Percentiles rank a stretch among this genome's conserved stretches.
Conservation (phyloP, 2,797 vertebrate species). For the Myotis planiceps region DNA sequence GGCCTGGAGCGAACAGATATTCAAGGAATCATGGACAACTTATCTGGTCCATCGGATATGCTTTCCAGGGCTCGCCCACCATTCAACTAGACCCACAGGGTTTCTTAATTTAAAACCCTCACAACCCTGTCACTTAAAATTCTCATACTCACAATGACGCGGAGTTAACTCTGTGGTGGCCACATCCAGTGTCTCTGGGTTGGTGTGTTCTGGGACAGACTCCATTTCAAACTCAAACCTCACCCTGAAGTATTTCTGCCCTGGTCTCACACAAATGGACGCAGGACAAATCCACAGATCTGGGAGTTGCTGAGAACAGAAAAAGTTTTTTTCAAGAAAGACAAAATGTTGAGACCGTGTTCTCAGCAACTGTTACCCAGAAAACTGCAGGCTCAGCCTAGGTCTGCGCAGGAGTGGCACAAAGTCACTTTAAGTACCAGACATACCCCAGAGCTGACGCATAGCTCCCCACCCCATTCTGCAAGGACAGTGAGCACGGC, state of each 20-base stretch:
- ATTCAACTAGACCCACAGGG: constrained; percentile 11
- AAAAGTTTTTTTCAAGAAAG: neutral
- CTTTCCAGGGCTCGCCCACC: neutral
- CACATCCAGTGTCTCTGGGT: neutral
- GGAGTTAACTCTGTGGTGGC: neutral
- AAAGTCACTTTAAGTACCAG: neutral
- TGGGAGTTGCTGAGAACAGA: neutral
- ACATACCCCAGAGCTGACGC: neutral
- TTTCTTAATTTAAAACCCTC: constrained; percentile 41
- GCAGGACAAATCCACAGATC: neutral
- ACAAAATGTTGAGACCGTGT: neutral
- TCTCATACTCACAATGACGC: neutral
- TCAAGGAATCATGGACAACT: constrained; percentile 20
- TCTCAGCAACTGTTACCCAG: neutral
- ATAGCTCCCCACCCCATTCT: neutral
- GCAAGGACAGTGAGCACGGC: neutral
- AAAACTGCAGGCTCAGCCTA: neutral
- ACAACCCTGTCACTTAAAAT: neutral
- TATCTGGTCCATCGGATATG: constrained; percentile 37
- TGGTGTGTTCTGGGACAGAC: neutral
- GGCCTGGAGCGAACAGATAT: constrained; percentile 34
- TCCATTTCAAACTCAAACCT: neutral
- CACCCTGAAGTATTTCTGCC: neutral
- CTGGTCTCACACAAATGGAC: neutral
- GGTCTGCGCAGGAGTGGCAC: neutral